Percentiles rank a stretch among this genome's conserved stretches.
phyloP scores from a whole-genome alignment of 2,888 invertebrate species.

The Subacronicta megacephala region DNA sequence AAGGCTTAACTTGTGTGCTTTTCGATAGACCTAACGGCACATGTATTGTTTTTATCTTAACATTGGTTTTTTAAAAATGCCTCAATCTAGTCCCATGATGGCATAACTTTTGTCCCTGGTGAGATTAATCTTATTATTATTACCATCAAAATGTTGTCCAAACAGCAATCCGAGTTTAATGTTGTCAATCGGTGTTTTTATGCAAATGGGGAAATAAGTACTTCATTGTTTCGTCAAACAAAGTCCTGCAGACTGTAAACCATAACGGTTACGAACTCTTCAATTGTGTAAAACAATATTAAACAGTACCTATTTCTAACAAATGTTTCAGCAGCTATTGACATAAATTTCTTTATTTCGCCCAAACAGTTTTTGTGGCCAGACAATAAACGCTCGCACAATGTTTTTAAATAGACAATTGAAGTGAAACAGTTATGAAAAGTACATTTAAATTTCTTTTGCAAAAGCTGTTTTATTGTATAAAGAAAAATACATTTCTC shows the following conservation, averaged over 20 bases:
- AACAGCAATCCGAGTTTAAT: constrained; percentile 16
- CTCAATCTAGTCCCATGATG: too few relatives aligned
- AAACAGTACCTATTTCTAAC: constrained; percentile 27
- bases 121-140: not conserved
- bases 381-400: not conserved
- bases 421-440: constrained; percentile 1
- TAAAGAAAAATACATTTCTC: not conserved
- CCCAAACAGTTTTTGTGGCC: constrained; percentile 10
- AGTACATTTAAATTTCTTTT: not conserved
- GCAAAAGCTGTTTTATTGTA: not conserved
- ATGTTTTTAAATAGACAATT: constrained; percentile 1
- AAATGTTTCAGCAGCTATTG: constrained; percentile 3
- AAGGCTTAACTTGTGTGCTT: too few relatives aligned
- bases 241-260: constrained; percentile 44
- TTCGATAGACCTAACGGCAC: too few relatives aligned
- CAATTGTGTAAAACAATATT: constrained; percentile 34
- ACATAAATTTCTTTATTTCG: constrained; percentile 20
- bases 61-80: too few relatives aligned
- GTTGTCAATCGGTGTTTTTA: constrained; percentile 29
- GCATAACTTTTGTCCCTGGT: too few relatives aligned
- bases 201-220: constrained; percentile 40
- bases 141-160: constrained; percentile 32
- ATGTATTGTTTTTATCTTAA: too few relatives aligned
- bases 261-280: constrained; percentile 23
- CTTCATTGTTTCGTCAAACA: constrained; percentile 48